Evolutionary conservation across 2,797 vertebrate genomes (phyloP).

Genomic region (Peromyscus aztecus): DNA sequence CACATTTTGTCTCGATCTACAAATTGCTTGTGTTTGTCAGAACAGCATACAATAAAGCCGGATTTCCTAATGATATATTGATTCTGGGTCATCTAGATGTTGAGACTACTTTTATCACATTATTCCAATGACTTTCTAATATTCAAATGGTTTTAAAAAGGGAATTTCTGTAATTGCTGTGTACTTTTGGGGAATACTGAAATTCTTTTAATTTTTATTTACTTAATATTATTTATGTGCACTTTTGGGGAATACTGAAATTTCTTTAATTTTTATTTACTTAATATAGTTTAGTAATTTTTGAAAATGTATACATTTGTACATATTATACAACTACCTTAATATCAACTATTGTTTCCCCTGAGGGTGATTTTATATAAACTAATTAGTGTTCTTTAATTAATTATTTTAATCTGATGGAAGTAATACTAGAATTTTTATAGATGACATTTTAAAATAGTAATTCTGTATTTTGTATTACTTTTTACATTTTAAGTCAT

Average conservation of each 20-base stretch:
- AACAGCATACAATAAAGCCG: slow-evolving; percentile 45
- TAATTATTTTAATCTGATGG: not conserved
- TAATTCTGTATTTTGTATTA: not conserved
- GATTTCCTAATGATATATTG: slow-evolving; percentile 66
- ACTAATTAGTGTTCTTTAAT: not conserved
- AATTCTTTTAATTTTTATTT: slow-evolving; percentile 29
- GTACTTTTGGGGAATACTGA: not conserved
- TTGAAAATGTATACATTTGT: not conserved
- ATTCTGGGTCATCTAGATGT: slow-evolving; percentile 5
- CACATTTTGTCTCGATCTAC: slow-evolving; percentile 9
- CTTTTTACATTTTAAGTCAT: not conserved
- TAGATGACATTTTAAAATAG: not conserved
- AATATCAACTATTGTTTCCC: not conserved
- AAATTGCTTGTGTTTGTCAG: slow-evolving; percentile 63
- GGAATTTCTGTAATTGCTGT: not conserved
- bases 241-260: not conserved
- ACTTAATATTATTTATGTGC: not conserved
- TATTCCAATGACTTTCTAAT: slow-evolving; percentile 40
- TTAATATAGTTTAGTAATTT: slow-evolving; percentile 1
- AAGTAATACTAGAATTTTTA: not conserved
- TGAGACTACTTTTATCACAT: slow-evolving; percentile 59
- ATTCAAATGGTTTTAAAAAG: slow-evolving; percentile 61
- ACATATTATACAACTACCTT: not conserved
- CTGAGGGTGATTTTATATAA: not conserved
- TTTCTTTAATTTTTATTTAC: slow-evolving; percentile 20